Evolutionary conservation across 2,113 vertebrate species (phyloP).

Genomic region (Periophthalmus modestus): DNA sequence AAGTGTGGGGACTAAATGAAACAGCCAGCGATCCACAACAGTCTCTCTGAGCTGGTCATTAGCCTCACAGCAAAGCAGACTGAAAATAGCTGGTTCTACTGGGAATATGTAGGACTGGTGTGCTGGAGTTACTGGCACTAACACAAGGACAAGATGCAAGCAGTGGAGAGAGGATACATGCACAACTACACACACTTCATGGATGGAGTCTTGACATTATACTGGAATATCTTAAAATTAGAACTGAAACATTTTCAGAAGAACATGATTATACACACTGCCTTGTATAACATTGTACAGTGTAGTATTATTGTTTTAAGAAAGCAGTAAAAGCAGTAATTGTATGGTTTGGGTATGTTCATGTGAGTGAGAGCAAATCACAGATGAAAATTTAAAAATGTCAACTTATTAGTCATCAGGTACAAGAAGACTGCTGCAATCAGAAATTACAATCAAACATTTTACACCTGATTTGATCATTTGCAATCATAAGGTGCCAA

Average conservation of each 20-base stretch:
- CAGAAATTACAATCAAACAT: neutral
- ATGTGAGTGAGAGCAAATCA: neutral
- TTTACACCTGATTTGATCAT: neutral
- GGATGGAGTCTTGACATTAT: conserved; percentile 37
- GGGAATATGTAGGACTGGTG: conserved; percentile 16
- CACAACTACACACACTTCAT: conserved; percentile 53
- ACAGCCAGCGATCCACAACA: conserved; percentile 27
- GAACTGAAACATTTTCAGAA: neutral
- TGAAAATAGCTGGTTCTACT: conserved; percentile 17
- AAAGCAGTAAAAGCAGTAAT: neutral
- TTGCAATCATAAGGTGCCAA: neutral
- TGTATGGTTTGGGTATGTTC: neutral
- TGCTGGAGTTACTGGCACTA: conserved; percentile 18
- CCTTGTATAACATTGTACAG: neutral
- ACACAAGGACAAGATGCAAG: conserved; percentile 19
- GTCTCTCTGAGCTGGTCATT: conserved; percentile 24
- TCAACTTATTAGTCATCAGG: neutral
- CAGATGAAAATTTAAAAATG: neutral
- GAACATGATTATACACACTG: neutral
- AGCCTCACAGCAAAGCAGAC: conserved; percentile 28
- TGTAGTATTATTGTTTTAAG: neutral
- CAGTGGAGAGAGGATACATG: conserved; percentile 14
- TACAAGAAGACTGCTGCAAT: neutral
- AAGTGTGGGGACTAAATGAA: conserved; percentile 20
- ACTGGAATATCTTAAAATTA: neutral